Evolutionary conservation across 1,140 invertebrate genomes (phyloP).

Genomic region (Drosophila seguyi): DNA sequence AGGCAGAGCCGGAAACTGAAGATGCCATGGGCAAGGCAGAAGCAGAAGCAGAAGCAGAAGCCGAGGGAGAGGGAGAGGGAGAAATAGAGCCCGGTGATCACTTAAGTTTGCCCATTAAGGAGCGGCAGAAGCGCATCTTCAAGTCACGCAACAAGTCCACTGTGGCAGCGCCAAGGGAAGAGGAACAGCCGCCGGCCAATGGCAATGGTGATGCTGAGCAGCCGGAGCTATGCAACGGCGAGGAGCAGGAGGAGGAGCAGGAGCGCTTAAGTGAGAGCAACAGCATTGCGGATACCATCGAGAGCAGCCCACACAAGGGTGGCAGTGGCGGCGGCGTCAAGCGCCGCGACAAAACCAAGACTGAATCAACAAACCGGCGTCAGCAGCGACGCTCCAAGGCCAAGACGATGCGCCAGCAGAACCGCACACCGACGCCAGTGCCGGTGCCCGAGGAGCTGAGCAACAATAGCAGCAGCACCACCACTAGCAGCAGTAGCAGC

Average conservation of each 20-base stretch:
- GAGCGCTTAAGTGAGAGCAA: background rate
- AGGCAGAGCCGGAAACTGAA: background rate
- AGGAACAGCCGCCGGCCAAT: background rate
- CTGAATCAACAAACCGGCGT: constrained; percentile 17
- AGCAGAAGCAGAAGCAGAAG: background rate
- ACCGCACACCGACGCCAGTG: background rate
- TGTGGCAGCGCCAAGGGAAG: constrained; percentile 1
- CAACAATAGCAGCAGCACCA: constrained; percentile 37
- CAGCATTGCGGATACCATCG: background rate
- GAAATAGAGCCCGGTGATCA: constrained; percentile 15
- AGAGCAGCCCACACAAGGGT: background rate
- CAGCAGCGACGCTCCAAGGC: background rate
- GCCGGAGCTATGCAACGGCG: constrained; percentile 21
- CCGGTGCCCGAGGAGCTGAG: constrained; percentile 38
- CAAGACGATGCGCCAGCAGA: background rate
- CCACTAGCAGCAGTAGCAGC: constrained; percentile 15
- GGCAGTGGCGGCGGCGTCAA: background rate
- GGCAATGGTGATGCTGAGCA: background rate
- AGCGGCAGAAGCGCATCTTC: constrained; percentile 78
- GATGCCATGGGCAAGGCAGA: background rate
- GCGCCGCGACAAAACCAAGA: constrained; percentile 32
- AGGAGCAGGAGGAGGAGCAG: background rate
- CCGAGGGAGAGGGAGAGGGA: background rate
- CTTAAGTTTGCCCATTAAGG: constrained; percentile 69
- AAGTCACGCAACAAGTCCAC: constrained; percentile 73